Evolutionary conservation across 2,113 vertebrate species (phyloP).

Genomic region (Istiophorus platypterus): DNA sequence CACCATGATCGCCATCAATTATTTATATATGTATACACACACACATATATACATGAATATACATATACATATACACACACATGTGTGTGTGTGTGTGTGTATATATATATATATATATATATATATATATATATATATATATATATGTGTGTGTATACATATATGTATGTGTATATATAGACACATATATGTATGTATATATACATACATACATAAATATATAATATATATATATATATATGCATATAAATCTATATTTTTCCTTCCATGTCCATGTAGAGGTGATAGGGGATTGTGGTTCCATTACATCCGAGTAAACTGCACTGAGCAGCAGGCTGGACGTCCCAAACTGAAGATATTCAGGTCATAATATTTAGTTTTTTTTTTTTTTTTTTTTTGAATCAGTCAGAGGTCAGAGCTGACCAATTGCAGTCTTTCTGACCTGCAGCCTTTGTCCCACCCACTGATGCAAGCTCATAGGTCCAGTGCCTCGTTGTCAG

Average conservation of each 20-base stretch:
- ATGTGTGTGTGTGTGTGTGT: conserved; percentile 52
- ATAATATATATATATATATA: conserved; percentile 53
- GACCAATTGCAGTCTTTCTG: conserved; percentile 61
- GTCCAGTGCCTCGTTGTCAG: conserved; percentile 61
- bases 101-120: conserved; percentile 63
- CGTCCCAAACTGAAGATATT: conserved; percentile 31
- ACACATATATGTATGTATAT: conserved; percentile 44
- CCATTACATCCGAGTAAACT: conserved; percentile 45
- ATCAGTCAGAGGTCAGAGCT: conserved; percentile 51
- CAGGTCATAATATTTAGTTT: conserved; percentile 51
- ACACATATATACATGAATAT: conserved; percentile 44
- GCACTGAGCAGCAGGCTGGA: conserved; percentile 39
- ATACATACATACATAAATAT: conserved; percentile 68
- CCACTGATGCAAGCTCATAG: conserved; percentile 40
- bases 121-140: conserved; percentile 60
- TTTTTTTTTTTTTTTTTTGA: conserved; percentile 1
- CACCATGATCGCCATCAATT: conserved; percentile 74
- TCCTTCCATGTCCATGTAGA: conserved; percentile 71
- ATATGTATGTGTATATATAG: conserved; percentile 68
- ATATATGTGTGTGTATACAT: no score
- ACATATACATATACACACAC: conserved; percentile 67
- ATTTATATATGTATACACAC: conserved; percentile 68
- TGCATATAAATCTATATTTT: conserved; percentile 73
- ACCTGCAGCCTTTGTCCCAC: conserved; percentile 49
- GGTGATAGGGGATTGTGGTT: conserved; percentile 59